These are phyloP conservation scores for Tiphia femorata DNA, from an alignment of 2,888 invertebrate genomes.

Conservation along the genomic window DNA sequence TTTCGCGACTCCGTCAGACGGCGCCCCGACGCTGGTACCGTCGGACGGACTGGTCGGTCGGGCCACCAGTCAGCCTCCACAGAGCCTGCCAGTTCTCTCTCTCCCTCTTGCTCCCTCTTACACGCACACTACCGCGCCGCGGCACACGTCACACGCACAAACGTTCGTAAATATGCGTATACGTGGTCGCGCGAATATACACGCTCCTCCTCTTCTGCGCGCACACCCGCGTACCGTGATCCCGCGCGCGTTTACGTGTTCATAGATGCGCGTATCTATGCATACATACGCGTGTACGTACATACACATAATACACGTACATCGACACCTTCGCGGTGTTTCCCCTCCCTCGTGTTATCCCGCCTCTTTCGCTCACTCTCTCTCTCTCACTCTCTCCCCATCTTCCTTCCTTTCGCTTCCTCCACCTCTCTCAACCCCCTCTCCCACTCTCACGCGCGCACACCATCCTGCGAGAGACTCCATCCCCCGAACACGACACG, in stretches of 20 bases:
- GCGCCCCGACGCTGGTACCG: conserved; percentile 53
- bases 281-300: no score
- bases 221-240: background rate
- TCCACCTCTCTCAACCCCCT: conserved; percentile 8
- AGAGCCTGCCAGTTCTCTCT: conserved; percentile 38
- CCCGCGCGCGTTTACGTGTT: no score
- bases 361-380: conserved; percentile 38
- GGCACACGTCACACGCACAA: background rate
- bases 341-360: conserved; percentile 5
- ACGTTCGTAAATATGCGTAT: background rate
- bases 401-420: conserved; percentile 11
- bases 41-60: conserved; percentile 53
- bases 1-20: conserved; percentile 46
- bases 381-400: conserved; percentile 21
- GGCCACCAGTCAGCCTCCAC: conserved; percentile 59
- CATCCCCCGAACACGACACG: conserved; percentile 42
- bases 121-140: background rate
- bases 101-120: background rate
- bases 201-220: background rate
- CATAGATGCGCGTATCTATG: no score
- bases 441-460: background rate
- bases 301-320: background rate
- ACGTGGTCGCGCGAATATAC: background rate
- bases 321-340: background rate
- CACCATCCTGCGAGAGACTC: conserved; percentile 10